Evolutionary conservation across 2,797 vertebrate species (phyloP).

Genomic region (Pseudochirops corinnae): DNA sequence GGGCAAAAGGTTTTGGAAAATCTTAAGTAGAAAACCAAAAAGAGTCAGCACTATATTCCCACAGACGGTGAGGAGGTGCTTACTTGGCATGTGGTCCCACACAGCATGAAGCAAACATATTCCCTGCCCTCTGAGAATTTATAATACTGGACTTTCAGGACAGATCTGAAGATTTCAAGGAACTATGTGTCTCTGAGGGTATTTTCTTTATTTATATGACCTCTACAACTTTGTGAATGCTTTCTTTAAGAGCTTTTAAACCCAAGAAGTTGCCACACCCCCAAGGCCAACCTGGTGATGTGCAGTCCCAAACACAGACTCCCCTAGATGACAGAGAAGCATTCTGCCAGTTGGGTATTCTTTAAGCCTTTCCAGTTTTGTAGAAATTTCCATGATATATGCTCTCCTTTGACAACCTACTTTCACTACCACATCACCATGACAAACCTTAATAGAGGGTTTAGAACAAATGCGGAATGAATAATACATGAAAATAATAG

Average conservation of each 20-base stretch:
- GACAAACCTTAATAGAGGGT: neutral
- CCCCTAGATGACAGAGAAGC: neutral
- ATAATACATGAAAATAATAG: neutral
- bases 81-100: neutral
- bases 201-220: neutral
- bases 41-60: neutral
- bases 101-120: neutral
- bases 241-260: neutral
- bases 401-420: neutral
- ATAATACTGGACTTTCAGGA: neutral
- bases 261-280: neutral
- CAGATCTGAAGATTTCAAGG: neutral
- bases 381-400: neutral
- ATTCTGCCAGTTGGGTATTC: neutral
- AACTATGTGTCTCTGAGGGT: neutral
- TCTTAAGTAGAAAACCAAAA: slow-evolving; percentile 1
- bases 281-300: neutral
- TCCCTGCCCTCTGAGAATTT: neutral
- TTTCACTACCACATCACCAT: neutral
- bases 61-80: neutral
- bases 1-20: neutral
- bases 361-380: neutral
- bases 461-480: neutral
- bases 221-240: neutral
- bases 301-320: neutral